These are phyloP conservation scores for Drosophila elegans DNA, from an alignment of 1,140 invertebrate species.

Conservation along the genomic window DNA sequence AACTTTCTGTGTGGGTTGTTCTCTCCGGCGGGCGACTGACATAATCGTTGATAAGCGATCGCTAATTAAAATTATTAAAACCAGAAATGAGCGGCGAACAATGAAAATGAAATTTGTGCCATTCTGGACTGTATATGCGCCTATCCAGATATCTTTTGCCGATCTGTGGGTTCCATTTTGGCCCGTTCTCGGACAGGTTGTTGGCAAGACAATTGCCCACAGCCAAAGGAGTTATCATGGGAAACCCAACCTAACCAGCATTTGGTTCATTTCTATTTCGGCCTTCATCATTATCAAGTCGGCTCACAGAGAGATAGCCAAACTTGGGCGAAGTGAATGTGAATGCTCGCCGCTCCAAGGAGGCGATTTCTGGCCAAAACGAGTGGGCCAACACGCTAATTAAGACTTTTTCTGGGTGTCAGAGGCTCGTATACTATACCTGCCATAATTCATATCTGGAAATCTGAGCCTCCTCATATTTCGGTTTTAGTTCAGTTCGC, in stretches of 20 bases:
- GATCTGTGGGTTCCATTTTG: slow-evolving; percentile 66
- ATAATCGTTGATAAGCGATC: slow-evolving; percentile 77
- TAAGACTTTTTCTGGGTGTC: slow-evolving; percentile 74
- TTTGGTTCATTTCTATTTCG: slow-evolving; percentile 55
- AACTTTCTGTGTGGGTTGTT: slow-evolving; percentile 37
- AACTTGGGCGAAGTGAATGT: slow-evolving; percentile 55
- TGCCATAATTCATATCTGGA: slow-evolving; percentile 66
- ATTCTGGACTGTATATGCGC: slow-evolving; percentile 50
- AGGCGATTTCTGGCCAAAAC: slow-evolving; percentile 45
- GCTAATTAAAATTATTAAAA: slow-evolving; percentile 78
- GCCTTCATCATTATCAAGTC: slow-evolving; percentile 75
- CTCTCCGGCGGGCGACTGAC: slow-evolving; percentile 54
- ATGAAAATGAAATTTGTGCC: slow-evolving; percentile 77
- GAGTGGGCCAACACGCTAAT: slow-evolving; percentile 53
- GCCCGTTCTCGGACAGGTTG: slow-evolving; percentile 71
- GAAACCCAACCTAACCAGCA: slow-evolving; percentile 34
- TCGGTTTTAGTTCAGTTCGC: not conserved
- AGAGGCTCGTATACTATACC: slow-evolving; percentile 32
- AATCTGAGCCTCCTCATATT: slow-evolving; percentile 40
- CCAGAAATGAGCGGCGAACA: slow-evolving; percentile 46
- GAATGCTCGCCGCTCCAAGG: slow-evolving; percentile 57
- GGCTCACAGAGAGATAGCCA: slow-evolving; percentile 64
- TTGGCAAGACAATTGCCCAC: slow-evolving; percentile 76
- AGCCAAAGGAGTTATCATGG: slow-evolving; percentile 70
- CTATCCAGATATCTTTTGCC: slow-evolving; percentile 44